These are phyloP conservation scores for Anorthoa munda DNA, from an alignment of 2,888 invertebrate species.

Conservation along the genomic window DNA sequence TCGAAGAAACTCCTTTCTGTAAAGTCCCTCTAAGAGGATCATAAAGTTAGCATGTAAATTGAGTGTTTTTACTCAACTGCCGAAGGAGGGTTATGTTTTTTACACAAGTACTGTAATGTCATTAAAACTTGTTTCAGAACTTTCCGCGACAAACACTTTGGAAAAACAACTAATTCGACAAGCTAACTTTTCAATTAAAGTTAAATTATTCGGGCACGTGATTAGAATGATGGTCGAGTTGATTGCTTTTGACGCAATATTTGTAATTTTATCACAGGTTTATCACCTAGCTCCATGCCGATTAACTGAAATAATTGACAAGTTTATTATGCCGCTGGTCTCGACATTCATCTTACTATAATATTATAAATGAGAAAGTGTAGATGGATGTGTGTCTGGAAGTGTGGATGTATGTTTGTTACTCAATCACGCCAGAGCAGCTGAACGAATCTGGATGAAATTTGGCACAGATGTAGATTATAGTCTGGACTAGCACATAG, in stretches of 20 bases:
- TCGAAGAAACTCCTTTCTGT: conserved; percentile 48
- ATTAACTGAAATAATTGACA: too few species aligned
- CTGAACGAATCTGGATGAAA: too few species aligned
- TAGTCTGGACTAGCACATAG: too few species aligned
- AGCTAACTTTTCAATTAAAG: conserved; percentile 37
- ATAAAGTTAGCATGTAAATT: conserved; percentile 62
- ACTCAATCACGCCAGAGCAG: too few species aligned
- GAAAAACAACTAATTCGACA: conserved; percentile 38
- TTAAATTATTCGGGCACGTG: conserved; percentile 23
- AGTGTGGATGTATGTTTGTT: too few species aligned
- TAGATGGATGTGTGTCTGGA: too few species aligned
- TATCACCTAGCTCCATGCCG: neutral
- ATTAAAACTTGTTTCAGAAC: conserved; percentile 59
- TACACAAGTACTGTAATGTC: conserved; percentile 50
- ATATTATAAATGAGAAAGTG: too few species aligned
- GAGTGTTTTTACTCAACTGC: conserved; percentile 5
- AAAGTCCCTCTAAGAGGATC: conserved; percentile 61
- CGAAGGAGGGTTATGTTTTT: conserved; percentile 22
- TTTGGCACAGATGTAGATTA: too few species aligned
- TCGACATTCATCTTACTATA: too few species aligned
- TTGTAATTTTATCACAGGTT: neutral
- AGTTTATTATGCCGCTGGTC: too few species aligned
- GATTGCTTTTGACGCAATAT: conserved; percentile 1
- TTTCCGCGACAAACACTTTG: conserved; percentile 37
- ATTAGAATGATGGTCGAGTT: conserved; percentile 12